Percentiles rank a stretch among this genome's conserved stretches.
phyloP scores from a whole-genome alignment of 1,140 invertebrate genomes.

The Atta cephalotes region DNA sequence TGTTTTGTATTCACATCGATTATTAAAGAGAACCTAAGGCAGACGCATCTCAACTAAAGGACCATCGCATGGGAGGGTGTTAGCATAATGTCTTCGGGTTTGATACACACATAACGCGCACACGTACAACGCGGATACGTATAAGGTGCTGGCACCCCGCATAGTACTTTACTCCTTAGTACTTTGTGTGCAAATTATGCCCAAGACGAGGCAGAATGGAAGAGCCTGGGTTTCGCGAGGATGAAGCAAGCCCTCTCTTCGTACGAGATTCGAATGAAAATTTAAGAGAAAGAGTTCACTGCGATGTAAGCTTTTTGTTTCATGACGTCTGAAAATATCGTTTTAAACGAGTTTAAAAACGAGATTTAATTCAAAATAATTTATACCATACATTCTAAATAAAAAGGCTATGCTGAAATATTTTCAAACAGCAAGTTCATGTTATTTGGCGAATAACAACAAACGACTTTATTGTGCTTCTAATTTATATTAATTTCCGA shows the following conservation, averaged over 20 bases:
- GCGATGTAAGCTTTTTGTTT: not conserved
- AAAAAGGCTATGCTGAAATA: not conserved
- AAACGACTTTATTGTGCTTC: not conserved
- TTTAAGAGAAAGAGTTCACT: conserved; percentile 76
- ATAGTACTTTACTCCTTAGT: conserved; percentile 76
- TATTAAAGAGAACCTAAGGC: conserved; percentile 41
- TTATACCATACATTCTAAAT: not conserved
- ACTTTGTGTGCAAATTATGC: conserved; percentile 86
- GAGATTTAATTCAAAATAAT: conserved; percentile 1
- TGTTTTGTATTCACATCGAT: conserved; percentile 31
- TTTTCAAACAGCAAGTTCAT: no score
- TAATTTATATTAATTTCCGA: not conserved
- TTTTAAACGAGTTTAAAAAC: not conserved
- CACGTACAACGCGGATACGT: conserved; percentile 69
- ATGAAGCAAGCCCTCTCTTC: conserved; percentile 79
- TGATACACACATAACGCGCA: conserved; percentile 62
- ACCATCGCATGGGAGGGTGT: conserved; percentile 64
- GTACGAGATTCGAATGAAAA: conserved; percentile 79
- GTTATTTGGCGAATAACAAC: no score
- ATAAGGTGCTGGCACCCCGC: conserved; percentile 74
- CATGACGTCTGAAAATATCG: not conserved
- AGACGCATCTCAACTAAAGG: conserved; percentile 54
- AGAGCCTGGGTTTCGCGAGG: conserved; percentile 76
- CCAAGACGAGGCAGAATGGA: conserved; percentile 79
- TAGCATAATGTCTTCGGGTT: conserved; percentile 82